phyloP scores from a whole-genome alignment of 2,888 invertebrate species.

The Hydropsyche betteni region DNA sequence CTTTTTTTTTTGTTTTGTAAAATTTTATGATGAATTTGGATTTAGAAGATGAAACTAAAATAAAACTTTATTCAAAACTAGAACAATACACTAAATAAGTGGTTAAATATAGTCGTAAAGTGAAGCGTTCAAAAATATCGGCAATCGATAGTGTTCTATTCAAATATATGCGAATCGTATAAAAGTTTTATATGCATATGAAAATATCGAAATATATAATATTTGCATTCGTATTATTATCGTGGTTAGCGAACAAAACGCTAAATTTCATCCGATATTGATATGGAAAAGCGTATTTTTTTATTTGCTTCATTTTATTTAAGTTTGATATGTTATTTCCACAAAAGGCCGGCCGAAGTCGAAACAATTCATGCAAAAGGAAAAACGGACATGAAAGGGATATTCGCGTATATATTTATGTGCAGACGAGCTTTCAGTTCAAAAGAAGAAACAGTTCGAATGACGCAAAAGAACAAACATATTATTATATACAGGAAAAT shows the following conservation, averaged over 20 bases:
- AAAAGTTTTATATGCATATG: too few relatives aligned
- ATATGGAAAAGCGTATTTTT: not conserved
- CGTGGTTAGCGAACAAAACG: not conserved
- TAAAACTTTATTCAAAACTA: too few relatives aligned
- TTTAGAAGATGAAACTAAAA: too few relatives aligned
- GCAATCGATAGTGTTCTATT: too few relatives aligned
- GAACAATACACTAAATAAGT: too few relatives aligned
- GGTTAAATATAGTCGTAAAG: too few relatives aligned
- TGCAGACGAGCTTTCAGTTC: conserved; percentile 21
- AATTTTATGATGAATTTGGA: not conserved
- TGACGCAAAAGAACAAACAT: not conserved
- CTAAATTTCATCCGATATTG: not conserved
- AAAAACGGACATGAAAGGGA: conserved; percentile 27
- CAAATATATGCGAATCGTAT: too few relatives aligned
- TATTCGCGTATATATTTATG: not conserved
- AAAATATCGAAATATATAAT: too few relatives aligned
- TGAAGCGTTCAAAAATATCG: too few relatives aligned
- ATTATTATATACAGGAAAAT: not conserved
- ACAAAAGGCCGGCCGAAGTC: conserved; percentile 24
- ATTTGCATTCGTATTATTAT: too few relatives aligned
- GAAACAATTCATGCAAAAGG: conserved; percentile 31
- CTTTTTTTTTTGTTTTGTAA: not conserved
- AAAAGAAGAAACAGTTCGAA: conserved; percentile 16
- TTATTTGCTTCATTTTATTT: not conserved
- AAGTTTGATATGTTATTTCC: conserved; percentile 10